Evolutionary conservation across 2,797 vertebrate species (phyloP).

Genomic region (Rhinella marina): DNA sequence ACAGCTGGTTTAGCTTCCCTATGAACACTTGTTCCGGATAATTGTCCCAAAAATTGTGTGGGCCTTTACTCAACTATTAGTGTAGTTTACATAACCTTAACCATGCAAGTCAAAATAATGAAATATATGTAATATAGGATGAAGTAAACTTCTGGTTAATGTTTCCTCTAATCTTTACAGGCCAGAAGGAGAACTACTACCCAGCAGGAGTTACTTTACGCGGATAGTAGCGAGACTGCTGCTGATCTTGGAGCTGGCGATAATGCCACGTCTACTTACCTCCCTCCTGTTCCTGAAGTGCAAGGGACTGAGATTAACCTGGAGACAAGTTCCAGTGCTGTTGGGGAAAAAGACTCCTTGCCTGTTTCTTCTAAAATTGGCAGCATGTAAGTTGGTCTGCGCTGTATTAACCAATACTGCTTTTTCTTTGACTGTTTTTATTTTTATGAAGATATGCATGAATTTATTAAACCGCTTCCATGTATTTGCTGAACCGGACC

Average conservation of each 20-base stretch:
- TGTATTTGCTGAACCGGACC: neutral
- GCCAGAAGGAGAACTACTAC: conserved; percentile 94
- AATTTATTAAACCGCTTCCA: neutral
- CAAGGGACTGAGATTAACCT: conserved; percentile 74
- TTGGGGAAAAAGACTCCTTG: conserved; percentile 79
- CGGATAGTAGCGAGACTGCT: conserved; percentile 83
- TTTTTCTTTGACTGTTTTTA: conserved; percentile 8
- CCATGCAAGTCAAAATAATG: neutral
- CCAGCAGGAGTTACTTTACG: conserved; percentile 95
- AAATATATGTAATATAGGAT: neutral
- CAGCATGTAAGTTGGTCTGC: conserved; percentile 86
- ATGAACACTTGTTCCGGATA: too few relatives aligned
- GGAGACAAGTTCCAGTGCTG: conserved; percentile 76
- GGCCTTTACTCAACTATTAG: too few relatives aligned
- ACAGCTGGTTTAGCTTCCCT: too few relatives aligned
- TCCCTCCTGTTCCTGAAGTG: conserved; percentile 76
- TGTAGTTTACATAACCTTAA: neutral
- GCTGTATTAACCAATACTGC: conserved; percentile 72
- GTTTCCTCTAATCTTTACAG: conserved; percentile 69
- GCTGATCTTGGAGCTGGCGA: conserved; percentile 80
- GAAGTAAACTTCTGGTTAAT: neutral
- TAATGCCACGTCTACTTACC: conserved; percentile 72
- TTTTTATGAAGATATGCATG: conserved; percentile 36
- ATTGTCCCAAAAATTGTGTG: too few relatives aligned
- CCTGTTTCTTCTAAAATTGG: conserved; percentile 80